Evolutionary conservation across 1,140 invertebrate species (phyloP).

Genomic region (Drosophila watanabei): DNA sequence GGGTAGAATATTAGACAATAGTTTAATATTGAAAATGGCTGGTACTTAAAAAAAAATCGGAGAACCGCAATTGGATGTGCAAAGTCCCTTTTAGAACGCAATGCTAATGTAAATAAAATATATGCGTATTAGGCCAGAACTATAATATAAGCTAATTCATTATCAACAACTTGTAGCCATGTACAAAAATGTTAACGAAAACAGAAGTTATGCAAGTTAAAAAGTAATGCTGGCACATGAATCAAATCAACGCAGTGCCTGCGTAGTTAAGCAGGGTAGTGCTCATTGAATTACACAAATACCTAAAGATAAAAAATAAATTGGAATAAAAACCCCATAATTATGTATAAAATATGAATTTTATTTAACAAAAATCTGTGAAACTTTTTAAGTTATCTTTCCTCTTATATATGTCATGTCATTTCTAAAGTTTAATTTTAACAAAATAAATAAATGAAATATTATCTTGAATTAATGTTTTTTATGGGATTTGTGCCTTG

Average conservation of each 20-base stretch:
- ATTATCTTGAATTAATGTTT: slow-evolving; percentile 24
- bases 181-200: slow-evolving; percentile 10
- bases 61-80: slow-evolving; percentile 1
- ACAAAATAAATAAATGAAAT: slow-evolving; percentile 64
- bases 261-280: background rate
- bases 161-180: slow-evolving; percentile 24
- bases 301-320: slow-evolving; percentile 19
- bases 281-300: slow-evolving; percentile 8
- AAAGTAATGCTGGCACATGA: slow-evolving; percentile 22
- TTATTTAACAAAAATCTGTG: slow-evolving; percentile 55
- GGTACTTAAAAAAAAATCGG: background rate
- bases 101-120: slow-evolving; percentile 58
- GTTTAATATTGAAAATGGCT: background rate
- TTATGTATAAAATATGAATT: slow-evolving; percentile 38
- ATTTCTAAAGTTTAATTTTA: slow-evolving; percentile 60
- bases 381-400: slow-evolving; percentile 55
- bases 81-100: slow-evolving; percentile 27
- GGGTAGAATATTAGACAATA: slow-evolving; percentile 12
- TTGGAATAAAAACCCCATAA: slow-evolving; percentile 16
- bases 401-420: slow-evolving; percentile 61
- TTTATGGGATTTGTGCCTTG: background rate
- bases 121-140: slow-evolving; percentile 22
- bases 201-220: background rate
- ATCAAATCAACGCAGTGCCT: background rate
- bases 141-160: slow-evolving; percentile 19